Base-by-base conservation (phyloP, 2,888 invertebrate genomes). In the Ryuthela nishihirai region DNA sequence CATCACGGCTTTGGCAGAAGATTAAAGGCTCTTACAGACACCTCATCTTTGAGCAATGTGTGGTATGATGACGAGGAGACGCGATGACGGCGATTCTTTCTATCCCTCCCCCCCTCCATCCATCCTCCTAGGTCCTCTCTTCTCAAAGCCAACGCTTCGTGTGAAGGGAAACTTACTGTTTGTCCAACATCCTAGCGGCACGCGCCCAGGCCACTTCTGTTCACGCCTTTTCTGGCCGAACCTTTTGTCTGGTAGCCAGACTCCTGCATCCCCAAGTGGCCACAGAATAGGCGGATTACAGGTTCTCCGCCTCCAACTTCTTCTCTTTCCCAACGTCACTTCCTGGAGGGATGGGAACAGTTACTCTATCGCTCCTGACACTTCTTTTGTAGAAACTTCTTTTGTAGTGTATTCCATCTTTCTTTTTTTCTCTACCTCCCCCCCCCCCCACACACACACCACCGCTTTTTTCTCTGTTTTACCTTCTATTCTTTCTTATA, bases 1-100 rank as follows among this genome's bases (percentile, higher is more conserved):
- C 55, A 49, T 55, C 49, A 32, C 38, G 49, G 55, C 55, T 55
- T 55, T 55, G 35, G 46, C 34, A 23, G 38, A 43, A 47, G 54
- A 54, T 54, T 54, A 54, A 47, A 54, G 54, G 46, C 54, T 54
- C 54, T 54, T 54, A 54, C 47, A 42, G 41, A 47, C 36, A 54
- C 54, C 54, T 54, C 54, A 54, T 54, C 54, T 46, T 46, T 54
- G 29, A 21, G 46, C 29, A 34, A 43, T 25, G 20, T 20, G 24
- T 12, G 42, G 15, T 15, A 24, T 26, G 12, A 10, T 32, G 9
- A 10, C 9, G 50, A 24, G 26, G 26, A 1, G 36, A 12, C 26
- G 15, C 12, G 26, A 21, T 15, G 40, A 17, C n/a, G 24, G 18
- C 18, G 20, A 29, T 25, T 15, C 21, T 12, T 21, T 4, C 24